Evolutionary conservation across 2,113 vertebrate genomes (phyloP).

Genomic region (Furnarius figulus): DNA sequence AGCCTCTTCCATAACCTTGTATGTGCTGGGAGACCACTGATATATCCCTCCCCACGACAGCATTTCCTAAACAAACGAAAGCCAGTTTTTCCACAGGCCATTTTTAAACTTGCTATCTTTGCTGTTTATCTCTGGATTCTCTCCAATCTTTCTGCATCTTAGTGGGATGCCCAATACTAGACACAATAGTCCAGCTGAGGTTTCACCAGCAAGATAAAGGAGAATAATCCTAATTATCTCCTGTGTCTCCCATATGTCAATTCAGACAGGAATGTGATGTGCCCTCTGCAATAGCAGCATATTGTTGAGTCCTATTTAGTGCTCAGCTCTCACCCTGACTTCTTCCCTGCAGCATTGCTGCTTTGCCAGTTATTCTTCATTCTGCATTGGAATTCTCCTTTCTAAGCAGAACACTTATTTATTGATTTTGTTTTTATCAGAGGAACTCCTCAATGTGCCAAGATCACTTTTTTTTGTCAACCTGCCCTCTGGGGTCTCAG

Average conservation of each 20-base stretch:
- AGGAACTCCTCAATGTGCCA: neutral
- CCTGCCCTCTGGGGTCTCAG: neutral
- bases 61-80: neutral
- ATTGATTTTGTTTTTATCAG: neutral
- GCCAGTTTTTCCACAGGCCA: neutral
- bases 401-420: neutral
- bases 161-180: neutral
- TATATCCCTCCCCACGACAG: neutral
- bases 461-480: neutral
- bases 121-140: neutral
- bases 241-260: constrained; percentile 1
- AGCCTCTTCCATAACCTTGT: neutral
- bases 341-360: neutral
- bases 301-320: neutral
- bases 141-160: neutral
- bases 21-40: neutral
- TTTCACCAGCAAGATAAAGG: neutral
- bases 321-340: neutral
- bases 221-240: neutral
- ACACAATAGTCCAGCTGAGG: neutral
- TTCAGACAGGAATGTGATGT: neutral
- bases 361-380: neutral
- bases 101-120: neutral
- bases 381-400: neutral
- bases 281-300: neutral